Percentiles rank a stretch among this genome's conserved stretches.
These are phyloP conservation scores for Centrocercus urophasianus DNA, from an alignment of 2,113 vertebrate species.

Conservation along the genomic window DNA sequence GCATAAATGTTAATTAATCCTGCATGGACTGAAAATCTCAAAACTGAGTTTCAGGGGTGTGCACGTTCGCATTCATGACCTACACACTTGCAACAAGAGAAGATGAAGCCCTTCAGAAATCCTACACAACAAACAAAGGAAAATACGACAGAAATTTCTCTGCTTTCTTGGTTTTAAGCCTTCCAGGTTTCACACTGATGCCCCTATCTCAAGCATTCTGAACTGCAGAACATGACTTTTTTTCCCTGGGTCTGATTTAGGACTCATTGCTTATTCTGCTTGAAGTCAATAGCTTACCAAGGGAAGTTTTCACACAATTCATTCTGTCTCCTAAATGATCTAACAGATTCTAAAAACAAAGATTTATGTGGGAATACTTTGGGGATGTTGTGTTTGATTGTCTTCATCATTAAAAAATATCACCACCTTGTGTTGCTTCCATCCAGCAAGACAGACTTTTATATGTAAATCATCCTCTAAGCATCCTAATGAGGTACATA, in stretches of 20 bases:
- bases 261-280: background rate
- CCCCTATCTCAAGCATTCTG: background rate
- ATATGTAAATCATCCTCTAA: background rate
- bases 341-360: background rate
- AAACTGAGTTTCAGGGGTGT: background rate
- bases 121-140: background rate
- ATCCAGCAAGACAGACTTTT: background rate
- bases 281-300: background rate
- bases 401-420: conserved; percentile 9
- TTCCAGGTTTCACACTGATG: background rate
- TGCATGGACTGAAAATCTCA: background rate
- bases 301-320: background rate
- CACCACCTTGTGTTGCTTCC: background rate
- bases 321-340: conserved; percentile 2
- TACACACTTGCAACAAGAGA: background rate
- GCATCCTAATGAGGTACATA: background rate
- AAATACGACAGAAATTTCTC: fast-evolving
- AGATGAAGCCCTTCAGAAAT: background rate
- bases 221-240: background rate
- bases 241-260: background rate
- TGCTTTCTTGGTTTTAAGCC: background rate
- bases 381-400: background rate
- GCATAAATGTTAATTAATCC: background rate
- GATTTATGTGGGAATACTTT: background rate
- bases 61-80: background rate